phyloP scores from a whole-genome alignment of 2,888 invertebrate genomes.

The Thymelicus acteon region DNA sequence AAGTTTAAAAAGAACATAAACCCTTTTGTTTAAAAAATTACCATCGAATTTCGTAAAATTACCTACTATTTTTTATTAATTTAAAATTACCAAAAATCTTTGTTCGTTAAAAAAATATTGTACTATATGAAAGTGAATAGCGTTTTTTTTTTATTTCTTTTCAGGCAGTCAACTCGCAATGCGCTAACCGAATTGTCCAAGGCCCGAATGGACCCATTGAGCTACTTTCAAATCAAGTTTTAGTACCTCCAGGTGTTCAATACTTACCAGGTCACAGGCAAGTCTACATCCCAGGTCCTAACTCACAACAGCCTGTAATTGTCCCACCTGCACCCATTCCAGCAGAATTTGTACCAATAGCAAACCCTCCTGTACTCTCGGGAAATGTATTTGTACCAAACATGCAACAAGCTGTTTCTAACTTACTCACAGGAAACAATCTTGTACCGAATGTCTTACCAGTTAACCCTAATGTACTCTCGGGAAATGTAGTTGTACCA shows the following conservation, averaged over 20 bases:
- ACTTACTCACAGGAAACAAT: not conserved
- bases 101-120: no score
- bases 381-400: constrained; percentile 15
- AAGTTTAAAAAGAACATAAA: no score
- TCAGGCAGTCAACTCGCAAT: constrained; percentile 58
- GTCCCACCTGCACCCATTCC: constrained; percentile 10
- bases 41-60: not conserved
- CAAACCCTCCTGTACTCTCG: not conserved
- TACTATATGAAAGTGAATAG: no score
- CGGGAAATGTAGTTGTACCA: constrained; percentile 9
- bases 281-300: constrained; percentile 38
- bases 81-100: no score
- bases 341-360: constrained; percentile 8
- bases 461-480: not conserved
- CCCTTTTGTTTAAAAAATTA: no score
- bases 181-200: constrained; percentile 54
- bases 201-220: constrained; percentile 47
- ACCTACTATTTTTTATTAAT: not conserved
- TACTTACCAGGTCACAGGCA: constrained; percentile 23
- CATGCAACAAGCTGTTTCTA: not conserved
- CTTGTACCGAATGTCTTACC: constrained; percentile 9
- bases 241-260: constrained; percentile 47
- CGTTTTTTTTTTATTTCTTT: constrained; percentile 39
- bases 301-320: not conserved
- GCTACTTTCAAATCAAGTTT: constrained; percentile 48